Evolutionary conservation across 2,888 invertebrate species (phyloP).

Genomic region (Drosophila ustulata): DNA sequence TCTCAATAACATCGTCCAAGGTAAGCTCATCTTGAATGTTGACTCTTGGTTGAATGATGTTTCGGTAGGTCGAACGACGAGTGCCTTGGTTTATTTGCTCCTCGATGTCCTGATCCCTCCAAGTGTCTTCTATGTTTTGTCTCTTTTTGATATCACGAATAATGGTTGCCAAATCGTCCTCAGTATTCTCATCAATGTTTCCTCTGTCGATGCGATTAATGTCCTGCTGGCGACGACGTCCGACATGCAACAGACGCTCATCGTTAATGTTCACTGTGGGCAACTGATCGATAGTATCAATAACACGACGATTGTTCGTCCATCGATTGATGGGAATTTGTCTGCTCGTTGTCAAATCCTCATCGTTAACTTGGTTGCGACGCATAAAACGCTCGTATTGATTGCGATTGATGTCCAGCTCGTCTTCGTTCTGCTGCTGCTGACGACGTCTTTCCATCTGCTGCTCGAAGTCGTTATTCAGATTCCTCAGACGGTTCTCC

Average conservation of each 20-base stretch:
- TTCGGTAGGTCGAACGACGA: background rate
- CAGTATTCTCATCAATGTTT: background rate
- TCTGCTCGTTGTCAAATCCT: background rate
- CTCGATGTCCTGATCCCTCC: too few species aligned
- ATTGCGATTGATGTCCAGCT: constrained; percentile 15
- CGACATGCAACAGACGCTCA: constrained; percentile 57
- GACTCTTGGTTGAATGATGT: background rate
- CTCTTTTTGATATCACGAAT: background rate
- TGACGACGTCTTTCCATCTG: constrained; percentile 36
- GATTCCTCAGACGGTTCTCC: background rate
- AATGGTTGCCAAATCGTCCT: background rate
- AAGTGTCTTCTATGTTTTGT: background rate
- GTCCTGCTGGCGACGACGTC: constrained; percentile 8
- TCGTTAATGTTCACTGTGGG: constrained; percentile 47
- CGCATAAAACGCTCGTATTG: constrained; percentile 36
- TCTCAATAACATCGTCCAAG: constrained; percentile 51
- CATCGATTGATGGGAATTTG: background rate
- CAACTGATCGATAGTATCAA: constrained; percentile 17
- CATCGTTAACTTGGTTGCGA: constrained; percentile 18
- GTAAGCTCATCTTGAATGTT: constrained; percentile 39
- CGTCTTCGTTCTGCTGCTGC: constrained; percentile 16
- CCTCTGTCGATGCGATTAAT: constrained; percentile 8
- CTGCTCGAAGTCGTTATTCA: background rate
- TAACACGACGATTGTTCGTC: background rate
- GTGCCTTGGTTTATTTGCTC: background rate